Evolutionary conservation across 2,888 invertebrate species (phyloP).

Genomic region (Leucophora obtusa): DNA sequence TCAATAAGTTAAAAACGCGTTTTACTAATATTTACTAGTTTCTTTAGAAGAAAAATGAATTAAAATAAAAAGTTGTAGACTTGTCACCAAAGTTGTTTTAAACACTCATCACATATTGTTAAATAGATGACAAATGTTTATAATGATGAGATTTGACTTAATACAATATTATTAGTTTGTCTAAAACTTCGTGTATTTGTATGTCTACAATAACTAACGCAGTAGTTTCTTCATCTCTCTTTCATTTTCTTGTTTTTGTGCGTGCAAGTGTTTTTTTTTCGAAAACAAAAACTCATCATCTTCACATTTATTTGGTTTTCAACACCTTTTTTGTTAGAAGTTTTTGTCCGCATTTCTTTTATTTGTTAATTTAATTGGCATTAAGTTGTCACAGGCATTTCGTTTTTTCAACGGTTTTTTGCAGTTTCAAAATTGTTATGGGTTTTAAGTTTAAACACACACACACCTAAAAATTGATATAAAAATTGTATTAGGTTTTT

Average conservation of each 20-base stretch:
- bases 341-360: neutral
- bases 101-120: constrained; percentile 10
- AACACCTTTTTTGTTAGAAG: constrained; percentile 48
- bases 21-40: neutral
- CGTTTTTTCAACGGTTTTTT: constrained; percentile 15
- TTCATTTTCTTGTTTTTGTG: neutral
- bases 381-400: constrained; percentile 52
- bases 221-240: constrained; percentile 9
- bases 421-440: constrained; percentile 23
- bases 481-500: constrained; percentile 17
- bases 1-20: neutral
- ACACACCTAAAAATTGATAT: neutral
- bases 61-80: constrained; percentile 11
- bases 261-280: neutral
- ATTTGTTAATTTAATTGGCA: constrained; percentile 59
- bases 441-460: neutral
- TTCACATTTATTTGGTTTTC: constrained; percentile 38
- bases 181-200: constrained; percentile 24
- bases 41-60: neutral
- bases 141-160: constrained; percentile 71
- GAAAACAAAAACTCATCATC: constrained; percentile 23
- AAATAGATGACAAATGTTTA: constrained; percentile 70
- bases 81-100: constrained; percentile 15
- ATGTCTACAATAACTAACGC: constrained; percentile 50
- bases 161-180: constrained; percentile 67